Conservation (phyloP, 2,113 vertebrate genomes). For the Grallaria varia region DNA sequence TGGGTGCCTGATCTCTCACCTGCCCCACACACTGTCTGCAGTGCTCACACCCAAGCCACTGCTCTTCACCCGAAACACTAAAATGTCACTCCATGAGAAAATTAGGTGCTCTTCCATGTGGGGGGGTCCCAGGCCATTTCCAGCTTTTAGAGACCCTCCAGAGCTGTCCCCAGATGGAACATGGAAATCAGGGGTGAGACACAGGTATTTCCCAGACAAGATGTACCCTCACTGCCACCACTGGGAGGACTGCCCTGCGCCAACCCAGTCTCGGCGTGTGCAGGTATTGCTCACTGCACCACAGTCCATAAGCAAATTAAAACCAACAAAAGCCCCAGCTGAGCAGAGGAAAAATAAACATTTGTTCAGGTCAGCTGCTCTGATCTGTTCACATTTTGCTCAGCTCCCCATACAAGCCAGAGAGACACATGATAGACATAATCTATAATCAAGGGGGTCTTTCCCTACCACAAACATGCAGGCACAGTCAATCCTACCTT, state of each 20-base stretch:
- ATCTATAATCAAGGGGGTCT: background rate
- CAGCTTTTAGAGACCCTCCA: background rate
- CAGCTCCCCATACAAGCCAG: background rate
- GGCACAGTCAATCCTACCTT: background rate
- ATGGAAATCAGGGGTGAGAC: background rate
- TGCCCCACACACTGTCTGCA: background rate
- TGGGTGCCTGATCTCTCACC: background rate
- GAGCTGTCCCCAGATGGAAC: background rate
- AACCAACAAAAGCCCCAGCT: background rate
- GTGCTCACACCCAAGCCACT: background rate
- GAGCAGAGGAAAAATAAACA: background rate
- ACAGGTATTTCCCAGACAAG: background rate
- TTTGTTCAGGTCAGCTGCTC: background rate
- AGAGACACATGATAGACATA: background rate
- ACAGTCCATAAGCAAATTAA: background rate
- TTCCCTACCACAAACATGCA: background rate
- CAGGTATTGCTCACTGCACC: background rate
- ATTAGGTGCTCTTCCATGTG: background rate
- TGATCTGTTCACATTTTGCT: background rate
- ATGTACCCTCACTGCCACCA: background rate
- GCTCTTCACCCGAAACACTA: background rate
- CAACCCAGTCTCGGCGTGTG: accelerated
- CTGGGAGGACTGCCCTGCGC: no score
- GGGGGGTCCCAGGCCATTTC: background rate
- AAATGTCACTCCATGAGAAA: background rate